Evolutionary conservation across 1,140 invertebrate genomes (phyloP).

Genomic region (Drosophila miranda): DNA sequence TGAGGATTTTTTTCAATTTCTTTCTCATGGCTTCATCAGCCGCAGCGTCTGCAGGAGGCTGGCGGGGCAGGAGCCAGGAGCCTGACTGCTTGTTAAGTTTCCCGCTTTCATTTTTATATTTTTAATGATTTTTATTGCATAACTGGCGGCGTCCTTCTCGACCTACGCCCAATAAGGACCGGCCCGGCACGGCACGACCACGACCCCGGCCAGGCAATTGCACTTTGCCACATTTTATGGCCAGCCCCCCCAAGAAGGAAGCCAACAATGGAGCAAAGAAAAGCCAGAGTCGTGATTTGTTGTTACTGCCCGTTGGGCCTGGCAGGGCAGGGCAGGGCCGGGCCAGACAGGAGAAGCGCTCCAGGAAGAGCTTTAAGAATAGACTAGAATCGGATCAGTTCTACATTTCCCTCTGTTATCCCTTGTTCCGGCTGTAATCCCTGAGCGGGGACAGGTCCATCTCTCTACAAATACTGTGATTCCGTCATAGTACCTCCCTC

Average conservation of each 20-base stretch:
- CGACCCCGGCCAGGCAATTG: slow-evolving; percentile 56
- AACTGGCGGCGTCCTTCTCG: slow-evolving; percentile 51
- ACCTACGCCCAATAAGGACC: neutral
- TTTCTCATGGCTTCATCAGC: slow-evolving; percentile 60
- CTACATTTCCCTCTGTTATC: no score
- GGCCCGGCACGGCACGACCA: neutral
- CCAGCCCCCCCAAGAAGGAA: slow-evolving; percentile 4
- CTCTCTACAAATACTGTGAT: neutral
- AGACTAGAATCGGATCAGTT: neutral
- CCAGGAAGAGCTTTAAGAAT: slow-evolving; percentile 18
- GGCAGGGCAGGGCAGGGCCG: neutral
- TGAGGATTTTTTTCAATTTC: slow-evolving; percentile 61
- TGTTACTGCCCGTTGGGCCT: slow-evolving; percentile 24
- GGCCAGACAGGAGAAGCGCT: neutral
- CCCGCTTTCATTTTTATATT: slow-evolving; percentile 78
- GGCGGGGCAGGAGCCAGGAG: no score
- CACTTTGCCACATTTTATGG: slow-evolving; percentile 79
- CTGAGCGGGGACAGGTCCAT: no score
- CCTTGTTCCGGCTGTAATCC: no score
- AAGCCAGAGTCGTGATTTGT: slow-evolving; percentile 40
- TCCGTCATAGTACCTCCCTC: no score
- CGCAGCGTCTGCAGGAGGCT: neutral
- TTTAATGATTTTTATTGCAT: slow-evolving; percentile 81
- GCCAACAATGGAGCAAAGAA: slow-evolving; percentile 21
- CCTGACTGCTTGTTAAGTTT: slow-evolving; percentile 66